Evolutionary conservation across 2,113 vertebrate species (phyloP), one percentile per base, ranked within the genome.

Genomic region (Nesogale talazaci): DNA sequence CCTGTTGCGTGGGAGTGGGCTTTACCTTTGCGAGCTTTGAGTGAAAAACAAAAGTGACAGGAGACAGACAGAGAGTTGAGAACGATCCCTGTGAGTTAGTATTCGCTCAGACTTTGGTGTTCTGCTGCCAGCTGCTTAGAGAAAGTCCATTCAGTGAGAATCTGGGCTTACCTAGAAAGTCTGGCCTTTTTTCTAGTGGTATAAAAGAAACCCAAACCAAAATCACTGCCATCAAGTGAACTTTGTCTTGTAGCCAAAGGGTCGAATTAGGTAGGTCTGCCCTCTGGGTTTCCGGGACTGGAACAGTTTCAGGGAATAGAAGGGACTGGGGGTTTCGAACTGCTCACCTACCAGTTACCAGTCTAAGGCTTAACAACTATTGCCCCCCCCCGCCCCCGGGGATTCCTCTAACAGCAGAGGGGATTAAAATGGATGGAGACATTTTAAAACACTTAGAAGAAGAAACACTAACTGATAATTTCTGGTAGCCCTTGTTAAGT

Each of bases 381-480:
- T n/a, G n/a, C n/a, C n/a, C n/a, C n/a, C n/a, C n/a, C n/a, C n/a
- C n/a, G 42, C 42, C 42, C 42, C 42, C 42, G 42, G 42, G 42
- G 42, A 10, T 46, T 5, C 42, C 42, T 46, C 42, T 10, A 89
- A 86, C 67, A 56, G 27, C 31, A 20, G 6, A 4, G 2, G 25
- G 74, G 59, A 90, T 38, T 34, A 76, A 82, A 91, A 84, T 17
- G 65, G n/a, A n/a, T 72, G 36, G 42, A 81, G 42, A 25, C 72
- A 56, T 29, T n/a, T 59, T n/a, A n/a, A 88, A 40, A 34, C 92
- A 63, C 52, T 88, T 52, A 83, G 63, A 75, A 90, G 57, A 57
- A 67, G 79, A 76, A 75, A 78, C 7, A 65, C 61, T 65, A 76
- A 57, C 4, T 14, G 56, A 56, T 67, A 34, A 36, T 75, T 84